Evolutionary conservation across 2,888 invertebrate genomes (phyloP), one percentile per base, ranked within the genome.

Genomic region (Leptarthrus brevirostris): DNA sequence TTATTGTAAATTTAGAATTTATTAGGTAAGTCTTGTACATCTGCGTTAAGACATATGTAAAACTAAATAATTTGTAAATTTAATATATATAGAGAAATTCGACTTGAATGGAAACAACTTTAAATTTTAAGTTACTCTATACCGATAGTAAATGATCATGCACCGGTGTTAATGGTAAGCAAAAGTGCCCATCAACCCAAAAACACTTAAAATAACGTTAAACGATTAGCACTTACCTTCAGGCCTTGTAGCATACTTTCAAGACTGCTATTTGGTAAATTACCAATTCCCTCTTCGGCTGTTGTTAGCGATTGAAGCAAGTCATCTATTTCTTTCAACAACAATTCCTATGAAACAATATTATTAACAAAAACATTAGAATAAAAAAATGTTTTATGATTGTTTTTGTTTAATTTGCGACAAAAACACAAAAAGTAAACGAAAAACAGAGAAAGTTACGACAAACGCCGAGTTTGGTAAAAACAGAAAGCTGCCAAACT

Each of bases 241-340:
- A 93, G 87, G 78, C 91, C 90, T 66, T 87, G 86, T 78, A 91
- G 88, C 91, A 93, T 93, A 72, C 89, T 88, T 77, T 90, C 89
- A 79, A 93, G 88, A 82, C 89, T 92, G 82, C 90, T 90, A 78
- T 88, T 87, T 16, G 93, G 93, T 78, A 93, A 87, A 81, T 89
- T 88, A 74, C 88, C 87, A 79, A 92, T 88, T 78, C 88, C 88
- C 77, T 87, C 87, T 86, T 93, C 93, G 77, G 92, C 89, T 78
- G 87, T 87, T 79, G 87, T 88, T 78, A 93, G 87, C 80, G 90
- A 90, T 83, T 88, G 87, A 80, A 91, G 90, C 79, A 93, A 88
- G 81, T 88, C 88, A 83, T 90, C 90, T 83, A 94, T 88, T 85
- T 91, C 91, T 86, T 88, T 88, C 86, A 87, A 87, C 82, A 89